These are phyloP conservation scores for Chaenogobius annularis DNA, from an alignment of 2,113 vertebrate species.

Conservation along the genomic window DNA sequence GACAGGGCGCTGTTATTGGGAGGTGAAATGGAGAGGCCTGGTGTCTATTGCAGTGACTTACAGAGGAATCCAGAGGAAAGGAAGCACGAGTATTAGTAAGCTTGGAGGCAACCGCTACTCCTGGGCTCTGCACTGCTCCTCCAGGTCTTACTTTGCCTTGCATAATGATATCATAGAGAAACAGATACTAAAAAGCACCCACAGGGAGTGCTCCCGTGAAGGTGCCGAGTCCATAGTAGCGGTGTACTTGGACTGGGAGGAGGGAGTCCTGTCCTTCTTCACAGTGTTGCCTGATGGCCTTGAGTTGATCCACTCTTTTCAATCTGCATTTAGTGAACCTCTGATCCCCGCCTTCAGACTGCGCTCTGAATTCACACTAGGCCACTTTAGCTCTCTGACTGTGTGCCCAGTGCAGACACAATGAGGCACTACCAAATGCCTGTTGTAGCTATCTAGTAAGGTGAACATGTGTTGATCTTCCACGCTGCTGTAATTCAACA, in stretches of 20 bases:
- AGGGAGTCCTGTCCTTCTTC: slow-evolving; percentile 17
- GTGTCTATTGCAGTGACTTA: slow-evolving; percentile 9
- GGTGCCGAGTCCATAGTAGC: not conserved
- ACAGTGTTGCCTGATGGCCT: not conserved
- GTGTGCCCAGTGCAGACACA: not conserved
- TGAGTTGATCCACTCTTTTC: slow-evolving; percentile 24
- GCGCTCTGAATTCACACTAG: not conserved
- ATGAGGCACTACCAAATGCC: not conserved
- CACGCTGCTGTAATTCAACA: no score
- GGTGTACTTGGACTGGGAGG: slow-evolving; percentile 9
- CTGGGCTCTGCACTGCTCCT: slow-evolving; percentile 28
- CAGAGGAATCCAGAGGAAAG: slow-evolving; percentile 13
- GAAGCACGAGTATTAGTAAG: not conserved
- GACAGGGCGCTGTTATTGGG: slow-evolving; percentile 25
- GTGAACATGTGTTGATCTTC: not conserved
- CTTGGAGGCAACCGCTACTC: slow-evolving; percentile 20
- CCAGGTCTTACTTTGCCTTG: not conserved
- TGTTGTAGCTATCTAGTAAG: not conserved
- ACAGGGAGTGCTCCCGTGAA: not conserved
- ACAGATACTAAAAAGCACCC: not conserved
- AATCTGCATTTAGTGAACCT: not conserved
- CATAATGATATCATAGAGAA: not conserved
- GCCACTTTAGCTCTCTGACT: not conserved
- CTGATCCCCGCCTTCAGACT: slow-evolving; percentile 11
- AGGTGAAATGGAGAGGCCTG: slow-evolving; percentile 8